Base-by-base conservation (phyloP, 1,140 invertebrate species). In the Adelges cooleyi region DNA sequence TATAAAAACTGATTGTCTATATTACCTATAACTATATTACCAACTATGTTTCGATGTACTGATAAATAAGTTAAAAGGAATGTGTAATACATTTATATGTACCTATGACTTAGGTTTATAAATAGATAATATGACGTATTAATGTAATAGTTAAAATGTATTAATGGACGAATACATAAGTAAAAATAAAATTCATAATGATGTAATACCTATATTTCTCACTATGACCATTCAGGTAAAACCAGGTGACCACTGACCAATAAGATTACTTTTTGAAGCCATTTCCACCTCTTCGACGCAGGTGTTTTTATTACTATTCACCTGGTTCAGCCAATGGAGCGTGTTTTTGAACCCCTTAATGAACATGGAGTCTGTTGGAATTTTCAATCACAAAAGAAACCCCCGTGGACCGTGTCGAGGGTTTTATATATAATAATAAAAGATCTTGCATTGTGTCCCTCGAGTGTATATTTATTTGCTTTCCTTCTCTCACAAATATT, bases 161-260 rank as follows among this genome's bases (percentile, higher is more conserved):
- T n/a, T n/a, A n/a, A n/a, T n/a, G n/a, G n/a, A n/a, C n/a, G n/a
- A n/a, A n/a, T n/a, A n/a, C n/a, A n/a, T n/a, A n/a, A n/a, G n/a
- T n/a, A n/a, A n/a, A n/a, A n/a, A n/a, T n/a, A n/a, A n/a, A n/a
- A n/a, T n/a, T n/a, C n/a, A n/a, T n/a, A n/a, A n/a, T n/a, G n/a
- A n/a, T n/a, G n/a, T n/a, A n/a, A n/a, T n/a, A n/a, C n/a, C n/a
- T n/a, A n/a, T n/a, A n/a, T n/a, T n/a, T n/a, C n/a, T n/a, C n/a
- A n/a, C n/a, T n/a, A n/a, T n/a, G n/a, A n/a, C n/a, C n/a, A n/a
- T n/a, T n/a, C n/a, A n/a, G 25, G 17, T 3, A 42, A 8, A 17
- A 42, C 15, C 53, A 56, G 53, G 53, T 56, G 53, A n/a, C n/a
- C n/a, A n/a, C n/a, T n/a, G 54, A 33, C 54, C 54, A 62, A 62